phyloP scores from a whole-genome alignment of 2,888 invertebrate genomes.

The Hypselothyrea guttata region DNA sequence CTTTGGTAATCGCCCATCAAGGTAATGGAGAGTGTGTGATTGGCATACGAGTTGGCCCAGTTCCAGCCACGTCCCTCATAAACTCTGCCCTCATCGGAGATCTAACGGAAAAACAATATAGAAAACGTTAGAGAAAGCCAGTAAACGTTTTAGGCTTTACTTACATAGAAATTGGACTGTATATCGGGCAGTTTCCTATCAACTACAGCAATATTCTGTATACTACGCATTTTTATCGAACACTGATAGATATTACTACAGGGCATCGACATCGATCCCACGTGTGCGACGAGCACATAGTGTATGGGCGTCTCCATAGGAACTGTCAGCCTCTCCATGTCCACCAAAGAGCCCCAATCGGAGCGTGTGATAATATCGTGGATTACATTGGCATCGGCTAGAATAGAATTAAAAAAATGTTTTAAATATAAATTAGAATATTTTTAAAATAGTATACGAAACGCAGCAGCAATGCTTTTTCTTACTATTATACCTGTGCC shows the following conservation, averaged over 20 bases:
- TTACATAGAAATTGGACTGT: conserved; percentile 81
- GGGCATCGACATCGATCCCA: conserved; percentile 81
- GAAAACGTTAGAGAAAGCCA: neutral
- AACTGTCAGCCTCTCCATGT: conserved; percentile 55
- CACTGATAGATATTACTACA: conserved; percentile 82
- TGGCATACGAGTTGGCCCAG: conserved; percentile 83
- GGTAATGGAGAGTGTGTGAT: conserved; percentile 82
- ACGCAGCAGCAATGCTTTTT: too few relatives aligned
- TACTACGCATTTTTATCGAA: conserved; percentile 82
- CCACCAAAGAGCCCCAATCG: conserved; percentile 81
- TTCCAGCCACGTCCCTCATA: conserved; percentile 84
- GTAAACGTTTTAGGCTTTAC: conserved; percentile 28
- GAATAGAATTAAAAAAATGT: too few relatives aligned
- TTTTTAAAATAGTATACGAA: too few relatives aligned
- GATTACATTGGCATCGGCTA: too few relatives aligned
- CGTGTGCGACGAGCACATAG: conserved; percentile 83
- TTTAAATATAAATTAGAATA: too few relatives aligned
- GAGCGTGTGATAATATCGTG: conserved; percentile 80
- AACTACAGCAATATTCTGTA: conserved; percentile 83
- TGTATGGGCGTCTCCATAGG: conserved; percentile 81
- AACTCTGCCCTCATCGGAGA: conserved; percentile 84
- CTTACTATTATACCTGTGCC: too few relatives aligned
- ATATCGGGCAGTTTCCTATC: conserved; percentile 83
- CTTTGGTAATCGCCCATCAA: conserved; percentile 83
- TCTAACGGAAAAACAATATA: conserved; percentile 49